These are phyloP conservation scores for Embidobia sp. DNA, from an alignment of 2,888 invertebrate genomes.

Conservation along the genomic window DNA sequence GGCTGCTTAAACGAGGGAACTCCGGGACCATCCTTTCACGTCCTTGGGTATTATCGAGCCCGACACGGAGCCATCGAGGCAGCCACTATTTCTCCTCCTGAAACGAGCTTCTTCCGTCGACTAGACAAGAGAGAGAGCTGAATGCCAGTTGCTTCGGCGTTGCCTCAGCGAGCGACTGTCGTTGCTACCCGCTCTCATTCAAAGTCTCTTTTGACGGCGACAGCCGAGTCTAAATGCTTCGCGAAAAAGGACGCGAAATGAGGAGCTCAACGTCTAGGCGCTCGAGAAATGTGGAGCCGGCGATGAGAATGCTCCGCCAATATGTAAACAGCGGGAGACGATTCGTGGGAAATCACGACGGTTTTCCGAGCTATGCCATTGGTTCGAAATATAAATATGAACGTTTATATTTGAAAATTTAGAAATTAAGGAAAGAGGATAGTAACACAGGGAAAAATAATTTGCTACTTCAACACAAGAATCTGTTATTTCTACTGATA, in stretches of 20 bases:
- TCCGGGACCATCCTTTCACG: slow-evolving; percentile 70
- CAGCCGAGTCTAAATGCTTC: slow-evolving; percentile 54
- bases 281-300: slow-evolving; percentile 44
- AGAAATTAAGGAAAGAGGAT: too few relatives aligned
- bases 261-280: slow-evolving; percentile 52
- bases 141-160: slow-evolving; percentile 34
- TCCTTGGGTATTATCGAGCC: slow-evolving; percentile 71
- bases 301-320: slow-evolving; percentile 46
- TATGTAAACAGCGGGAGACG: slow-evolving; percentile 45
- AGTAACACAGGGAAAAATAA: too few relatives aligned
- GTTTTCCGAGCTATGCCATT: slow-evolving; percentile 10
- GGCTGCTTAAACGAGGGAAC: slow-evolving; percentile 64
- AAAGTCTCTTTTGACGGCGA: slow-evolving; percentile 59
- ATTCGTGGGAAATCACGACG: slow-evolving; percentile 4
- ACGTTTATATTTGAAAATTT: too few relatives aligned
- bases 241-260: slow-evolving; percentile 59
- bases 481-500: too few relatives aligned
- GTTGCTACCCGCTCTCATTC: slow-evolving; percentile 46
- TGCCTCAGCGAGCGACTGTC: slow-evolving; percentile 38
- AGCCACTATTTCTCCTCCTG: slow-evolving; percentile 63
- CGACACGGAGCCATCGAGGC: slow-evolving; percentile 70
- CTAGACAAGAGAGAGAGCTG: slow-evolving; percentile 35
- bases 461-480: too few relatives aligned
- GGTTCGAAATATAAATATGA: too few relatives aligned
- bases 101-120: slow-evolving; percentile 42